A percentile compares a stretch with the other conserved stretches of the same genome.
Conservation (phyloP, 2,113 vertebrate species). For the Ascaphus truei region DNA sequence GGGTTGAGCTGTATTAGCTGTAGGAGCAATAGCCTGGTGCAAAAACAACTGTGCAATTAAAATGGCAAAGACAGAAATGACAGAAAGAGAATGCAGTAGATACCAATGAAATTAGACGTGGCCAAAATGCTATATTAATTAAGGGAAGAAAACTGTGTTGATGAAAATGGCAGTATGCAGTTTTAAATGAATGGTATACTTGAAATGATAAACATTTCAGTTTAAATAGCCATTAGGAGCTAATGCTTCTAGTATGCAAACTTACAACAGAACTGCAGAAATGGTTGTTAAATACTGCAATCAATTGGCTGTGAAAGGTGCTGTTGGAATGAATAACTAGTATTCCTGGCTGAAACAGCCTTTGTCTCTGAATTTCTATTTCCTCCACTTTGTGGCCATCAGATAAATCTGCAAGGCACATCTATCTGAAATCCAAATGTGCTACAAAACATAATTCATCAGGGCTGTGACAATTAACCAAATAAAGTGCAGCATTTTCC, state of each 20-base stretch:
- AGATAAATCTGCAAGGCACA: too few relatives aligned
- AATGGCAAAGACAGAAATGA: background rate
- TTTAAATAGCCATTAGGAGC: slow-evolving; percentile 13
- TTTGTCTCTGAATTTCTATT: background rate
- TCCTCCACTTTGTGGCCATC: too few relatives aligned
- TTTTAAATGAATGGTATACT: slow-evolving; percentile 2
- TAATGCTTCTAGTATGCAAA: background rate
- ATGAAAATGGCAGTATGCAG: background rate
- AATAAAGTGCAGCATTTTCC: too few relatives aligned
- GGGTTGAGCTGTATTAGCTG: too few relatives aligned
- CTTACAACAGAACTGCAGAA: background rate
- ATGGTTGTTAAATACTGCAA: background rate
- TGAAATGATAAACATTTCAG: background rate
- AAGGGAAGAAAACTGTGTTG: background rate
- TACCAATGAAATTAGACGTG: background rate
- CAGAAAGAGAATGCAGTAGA: background rate
- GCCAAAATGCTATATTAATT: background rate
- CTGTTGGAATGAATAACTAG: background rate
- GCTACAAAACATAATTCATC: too few relatives aligned
- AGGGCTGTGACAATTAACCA: too few relatives aligned
- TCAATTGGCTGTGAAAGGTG: background rate
- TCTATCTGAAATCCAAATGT: too few relatives aligned
- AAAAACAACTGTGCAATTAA: background rate
- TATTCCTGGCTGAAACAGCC: background rate
- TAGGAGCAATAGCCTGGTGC: too few relatives aligned